These are phyloP conservation scores for Amblyteles armatorius DNA, from an alignment of 2,888 invertebrate genomes.

Conservation along the genomic window DNA sequence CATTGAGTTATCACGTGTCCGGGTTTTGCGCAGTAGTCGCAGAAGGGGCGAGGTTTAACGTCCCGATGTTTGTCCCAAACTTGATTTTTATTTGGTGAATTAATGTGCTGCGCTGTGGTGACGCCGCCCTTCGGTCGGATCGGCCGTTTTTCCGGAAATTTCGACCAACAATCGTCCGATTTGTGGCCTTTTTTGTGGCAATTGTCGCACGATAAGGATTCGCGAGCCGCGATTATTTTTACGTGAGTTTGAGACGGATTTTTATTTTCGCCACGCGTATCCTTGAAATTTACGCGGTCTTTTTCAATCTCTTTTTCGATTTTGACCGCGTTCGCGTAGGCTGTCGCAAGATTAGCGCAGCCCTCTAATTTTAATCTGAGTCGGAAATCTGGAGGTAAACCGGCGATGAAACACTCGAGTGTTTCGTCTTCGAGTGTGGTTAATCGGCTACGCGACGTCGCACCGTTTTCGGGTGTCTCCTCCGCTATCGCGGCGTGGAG, in stretches of 20 bases:
- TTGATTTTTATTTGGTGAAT: no score
- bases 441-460: not conserved
- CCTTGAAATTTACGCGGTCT: not conserved
- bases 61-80: no score
- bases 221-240: not conserved
- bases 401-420: no score
- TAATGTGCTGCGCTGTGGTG: no score
- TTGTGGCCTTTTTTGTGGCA: constrained; percentile 14
- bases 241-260: not conserved
- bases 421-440: no score
- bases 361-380: constrained; percentile 5
- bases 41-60: no score
- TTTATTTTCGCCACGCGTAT: not conserved
- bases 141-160: constrained; percentile 6
- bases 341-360: not conserved
- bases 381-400: constrained; percentile 24
- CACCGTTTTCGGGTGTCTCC: not conserved
- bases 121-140: not conserved
- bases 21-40: not conserved
- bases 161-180: constrained; percentile 12
- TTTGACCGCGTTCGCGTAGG: not conserved
- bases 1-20: not conserved
- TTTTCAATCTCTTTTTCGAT: constrained; percentile 31
- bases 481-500: not conserved
- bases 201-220: not conserved